Conservation (phyloP, 1,140 invertebrate genomes). For the Musca domestica region DNA sequence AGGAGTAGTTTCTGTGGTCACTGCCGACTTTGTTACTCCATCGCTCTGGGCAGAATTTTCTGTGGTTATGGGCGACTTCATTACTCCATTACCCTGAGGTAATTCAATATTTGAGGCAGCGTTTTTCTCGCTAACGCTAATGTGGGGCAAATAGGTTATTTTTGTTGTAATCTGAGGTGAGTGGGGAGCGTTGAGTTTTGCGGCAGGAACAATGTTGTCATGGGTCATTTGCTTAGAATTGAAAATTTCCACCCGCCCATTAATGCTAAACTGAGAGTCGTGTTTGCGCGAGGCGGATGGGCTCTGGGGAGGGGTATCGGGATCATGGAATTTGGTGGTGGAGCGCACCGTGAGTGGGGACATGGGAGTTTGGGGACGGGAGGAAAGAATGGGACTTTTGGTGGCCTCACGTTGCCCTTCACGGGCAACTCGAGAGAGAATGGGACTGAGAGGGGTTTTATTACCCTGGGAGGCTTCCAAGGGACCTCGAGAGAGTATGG, state of each 20-base stretch:
- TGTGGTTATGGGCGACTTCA: neutral
- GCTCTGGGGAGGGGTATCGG: conserved; percentile 20
- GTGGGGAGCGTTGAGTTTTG: conserved; percentile 7
- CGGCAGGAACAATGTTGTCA: conserved; percentile 30
- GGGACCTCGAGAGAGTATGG: neutral
- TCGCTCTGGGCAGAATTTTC: too few species aligned
- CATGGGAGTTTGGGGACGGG: conserved; percentile 40
- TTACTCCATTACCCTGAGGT: neutral
- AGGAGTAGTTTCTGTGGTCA: neutral
- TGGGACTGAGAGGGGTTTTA: neutral
- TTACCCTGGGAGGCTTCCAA: neutral
- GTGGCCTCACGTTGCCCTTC: too few species aligned
- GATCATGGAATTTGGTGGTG: neutral
- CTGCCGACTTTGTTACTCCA: neutral
- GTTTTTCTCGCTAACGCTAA: conserved; percentile 11
- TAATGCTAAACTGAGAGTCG: conserved; percentile 32
- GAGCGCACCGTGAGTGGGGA: conserved; percentile 38
- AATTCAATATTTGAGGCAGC: conserved; percentile 11
- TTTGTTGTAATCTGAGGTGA: conserved; percentile 27
- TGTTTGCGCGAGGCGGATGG: conserved; percentile 25
- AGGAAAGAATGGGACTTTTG: too few species aligned
- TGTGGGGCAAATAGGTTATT: conserved; percentile 23
- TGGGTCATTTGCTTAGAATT: conserved; percentile 42
- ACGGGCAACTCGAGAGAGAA: conserved; percentile 30
- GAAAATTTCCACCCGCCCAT: conserved; percentile 50